Evolutionary conservation across 1,140 invertebrate species (phyloP).

Genomic region (Penaeus vannamei): DNA sequence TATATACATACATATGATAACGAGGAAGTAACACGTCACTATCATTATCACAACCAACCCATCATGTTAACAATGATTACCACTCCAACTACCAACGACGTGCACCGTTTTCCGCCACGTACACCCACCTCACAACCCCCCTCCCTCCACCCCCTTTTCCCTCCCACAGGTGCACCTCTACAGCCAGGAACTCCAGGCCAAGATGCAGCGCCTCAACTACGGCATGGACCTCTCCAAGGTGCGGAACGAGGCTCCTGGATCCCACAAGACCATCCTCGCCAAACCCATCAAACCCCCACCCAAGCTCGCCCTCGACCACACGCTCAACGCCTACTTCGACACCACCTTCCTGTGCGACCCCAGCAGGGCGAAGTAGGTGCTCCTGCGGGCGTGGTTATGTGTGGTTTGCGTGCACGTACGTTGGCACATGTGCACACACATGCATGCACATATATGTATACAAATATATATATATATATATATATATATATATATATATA

Average conservation of each 20-base stretch:
- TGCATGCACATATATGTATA: too few relatives aligned
- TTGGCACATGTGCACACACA: too few relatives aligned
- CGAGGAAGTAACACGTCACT: too few relatives aligned
- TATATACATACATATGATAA: too few relatives aligned
- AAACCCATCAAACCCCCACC: not conserved
- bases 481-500: too few relatives aligned
- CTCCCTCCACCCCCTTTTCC: not conserved
- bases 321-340: conserved; percentile 60
- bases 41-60: too few relatives aligned
- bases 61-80: too few relatives aligned
- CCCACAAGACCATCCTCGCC: conserved; percentile 35
- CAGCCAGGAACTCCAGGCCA: conserved; percentile 49
- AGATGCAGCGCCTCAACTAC: conserved; percentile 28
- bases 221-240: conserved; percentile 25
- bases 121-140: not conserved
- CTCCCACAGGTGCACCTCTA: conserved; percentile 44
- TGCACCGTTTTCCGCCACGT: too few relatives aligned
- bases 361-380: conserved; percentile 49
- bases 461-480: too few relatives aligned
- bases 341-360: conserved; percentile 61
- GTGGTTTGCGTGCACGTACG: not conserved
- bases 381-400: not conserved
- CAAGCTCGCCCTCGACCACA: conserved; percentile 59
- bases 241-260: conserved; percentile 28
- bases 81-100: too few relatives aligned